phyloP scores from a whole-genome alignment of 2,888 invertebrate genomes.

The Lymantria dispar region DNA sequence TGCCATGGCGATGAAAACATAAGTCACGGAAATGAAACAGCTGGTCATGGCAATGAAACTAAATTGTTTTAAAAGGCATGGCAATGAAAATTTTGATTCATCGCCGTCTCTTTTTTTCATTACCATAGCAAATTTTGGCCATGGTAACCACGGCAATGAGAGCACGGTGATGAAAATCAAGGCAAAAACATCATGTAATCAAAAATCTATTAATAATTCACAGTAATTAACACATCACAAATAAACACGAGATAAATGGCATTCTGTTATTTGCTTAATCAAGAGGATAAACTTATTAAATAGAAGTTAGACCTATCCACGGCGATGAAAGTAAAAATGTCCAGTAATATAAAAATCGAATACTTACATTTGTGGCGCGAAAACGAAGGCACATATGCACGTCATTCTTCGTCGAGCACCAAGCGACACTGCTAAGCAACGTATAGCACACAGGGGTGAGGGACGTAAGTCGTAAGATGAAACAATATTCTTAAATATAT shows the following conservation, averaged over 20 bases:
- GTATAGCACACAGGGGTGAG: neutral
- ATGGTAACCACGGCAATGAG: no score
- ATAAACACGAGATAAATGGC: neutral
- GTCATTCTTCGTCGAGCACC: neutral
- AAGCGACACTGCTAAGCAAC: neutral
- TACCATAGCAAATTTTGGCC: no score
- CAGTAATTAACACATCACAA: neutral
- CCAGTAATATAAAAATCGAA: neutral
- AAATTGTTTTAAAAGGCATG: neutral
- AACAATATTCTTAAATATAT: neutral
- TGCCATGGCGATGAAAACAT: neutral
- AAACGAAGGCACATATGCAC: neutral
- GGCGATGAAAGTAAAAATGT: neutral
- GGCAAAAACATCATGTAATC: neutral
- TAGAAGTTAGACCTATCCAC: neutral
- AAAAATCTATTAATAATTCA: neutral
- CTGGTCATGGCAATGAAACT: neutral
- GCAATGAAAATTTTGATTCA: neutral
- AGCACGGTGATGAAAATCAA: neutral
- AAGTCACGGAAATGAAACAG: neutral
- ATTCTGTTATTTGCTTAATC: neutral
- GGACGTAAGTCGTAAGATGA: neutral
- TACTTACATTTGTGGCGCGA: conserved; percentile 3
- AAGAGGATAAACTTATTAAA: neutral
- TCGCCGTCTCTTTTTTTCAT: neutral